phyloP scores from a whole-genome alignment of 2,113 vertebrate genomes.

The Turdus rufiventris region DNA sequence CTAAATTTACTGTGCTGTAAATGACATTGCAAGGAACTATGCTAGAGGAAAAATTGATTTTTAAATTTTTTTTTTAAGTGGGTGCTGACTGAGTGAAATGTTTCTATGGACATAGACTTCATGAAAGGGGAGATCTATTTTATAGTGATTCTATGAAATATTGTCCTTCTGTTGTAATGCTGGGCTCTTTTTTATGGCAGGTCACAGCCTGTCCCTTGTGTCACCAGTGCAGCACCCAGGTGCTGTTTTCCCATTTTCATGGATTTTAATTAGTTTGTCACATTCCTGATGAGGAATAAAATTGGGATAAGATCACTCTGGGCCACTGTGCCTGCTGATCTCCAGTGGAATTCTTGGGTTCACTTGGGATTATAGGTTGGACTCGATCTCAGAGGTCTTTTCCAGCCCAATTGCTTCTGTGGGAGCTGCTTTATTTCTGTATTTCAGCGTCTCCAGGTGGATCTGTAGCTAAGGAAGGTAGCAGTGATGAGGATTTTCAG shows the following conservation, averaged over 20 bases:
- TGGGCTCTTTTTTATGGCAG: neutral
- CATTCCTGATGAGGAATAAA: neutral
- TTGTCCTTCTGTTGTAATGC: neutral
- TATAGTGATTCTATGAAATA: neutral
- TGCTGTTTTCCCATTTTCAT: neutral
- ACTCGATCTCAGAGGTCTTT: neutral
- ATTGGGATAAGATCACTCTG: neutral
- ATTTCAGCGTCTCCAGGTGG: neutral
- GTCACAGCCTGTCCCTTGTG: neutral
- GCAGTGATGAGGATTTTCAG: neutral
- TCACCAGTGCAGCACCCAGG: neutral
- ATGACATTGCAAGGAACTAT: neutral
- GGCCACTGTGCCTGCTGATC: neutral
- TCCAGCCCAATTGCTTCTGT: neutral
- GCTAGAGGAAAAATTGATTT: neutral
- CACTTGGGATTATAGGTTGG: fast-evolving
- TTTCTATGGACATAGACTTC: neutral
- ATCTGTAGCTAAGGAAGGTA: neutral
- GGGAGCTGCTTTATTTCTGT: neutral
- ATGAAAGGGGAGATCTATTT: neutral
- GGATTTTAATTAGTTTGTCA: neutral
- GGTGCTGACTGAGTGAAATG: neutral
- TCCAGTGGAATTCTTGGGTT: neutral
- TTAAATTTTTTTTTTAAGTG: neutral
- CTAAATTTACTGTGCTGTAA: neutral